Conservation (phyloP, 2,113 vertebrate species). For the Pica pica region DNA sequence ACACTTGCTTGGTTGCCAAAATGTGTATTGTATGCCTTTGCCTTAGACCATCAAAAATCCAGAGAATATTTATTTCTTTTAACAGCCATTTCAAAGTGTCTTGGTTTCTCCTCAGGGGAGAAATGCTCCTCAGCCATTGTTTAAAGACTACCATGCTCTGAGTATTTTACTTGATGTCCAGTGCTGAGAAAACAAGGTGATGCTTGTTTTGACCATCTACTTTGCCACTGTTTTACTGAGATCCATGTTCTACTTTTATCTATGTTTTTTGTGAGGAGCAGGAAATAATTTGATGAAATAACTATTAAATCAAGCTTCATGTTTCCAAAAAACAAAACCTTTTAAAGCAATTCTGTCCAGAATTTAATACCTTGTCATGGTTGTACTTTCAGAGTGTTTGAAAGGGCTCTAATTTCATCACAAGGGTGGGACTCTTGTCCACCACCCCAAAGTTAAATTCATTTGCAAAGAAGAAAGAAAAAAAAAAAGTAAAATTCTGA, state of each 20-base stretch:
- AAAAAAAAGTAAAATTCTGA: not conserved
- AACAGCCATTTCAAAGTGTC: not conserved
- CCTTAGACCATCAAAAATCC: not conserved
- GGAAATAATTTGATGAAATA: not conserved
- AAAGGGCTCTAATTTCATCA: not conserved
- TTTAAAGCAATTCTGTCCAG: not conserved
- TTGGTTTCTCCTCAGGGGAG: not conserved
- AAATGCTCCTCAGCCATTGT: not conserved
- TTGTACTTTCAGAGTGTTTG: not conserved
- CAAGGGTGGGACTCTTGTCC: not conserved
- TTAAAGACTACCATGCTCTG: not conserved
- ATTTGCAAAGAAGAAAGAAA: not conserved
- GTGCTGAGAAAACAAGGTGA: not conserved
- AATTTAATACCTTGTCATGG: not conserved
- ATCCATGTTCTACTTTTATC: not conserved
- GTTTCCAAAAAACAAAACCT: not conserved
- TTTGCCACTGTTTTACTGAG: not conserved
- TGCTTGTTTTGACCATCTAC: not conserved
- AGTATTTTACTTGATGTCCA: not conserved
- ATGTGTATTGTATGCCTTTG: not conserved
- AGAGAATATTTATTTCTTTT: not conserved
- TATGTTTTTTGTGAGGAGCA: not conserved
- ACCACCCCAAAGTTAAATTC: not conserved
- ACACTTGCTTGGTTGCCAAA: not conserved
- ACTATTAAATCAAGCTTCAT: not conserved